Evolutionary conservation across 2,113 vertebrate species (phyloP), one percentile per base, ranked within the genome.

Genomic region (Neoarius graeffei): DNA sequence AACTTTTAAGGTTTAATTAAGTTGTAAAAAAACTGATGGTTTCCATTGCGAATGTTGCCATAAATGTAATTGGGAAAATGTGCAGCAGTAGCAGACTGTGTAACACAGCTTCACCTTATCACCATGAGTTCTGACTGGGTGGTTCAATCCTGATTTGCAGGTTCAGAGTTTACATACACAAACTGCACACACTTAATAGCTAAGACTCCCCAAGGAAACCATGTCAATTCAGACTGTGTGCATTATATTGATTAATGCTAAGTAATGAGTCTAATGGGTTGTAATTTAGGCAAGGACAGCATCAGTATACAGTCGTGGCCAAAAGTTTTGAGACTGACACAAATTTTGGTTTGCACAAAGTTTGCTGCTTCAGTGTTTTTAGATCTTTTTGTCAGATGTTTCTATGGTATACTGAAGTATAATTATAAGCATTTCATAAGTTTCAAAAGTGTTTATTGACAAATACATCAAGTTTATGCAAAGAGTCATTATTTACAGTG

Each of bases 1-100:
- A 89, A 89, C 76, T 82, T 86, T 89, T 87, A 82, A 81, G 85
- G 81, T 89, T 86, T 90, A 83, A 88, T 85, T 84, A 87, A 85
- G 50, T 67, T 87, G 82, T n/a, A 30, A 88, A 35, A 84, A 87
- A 90, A 90, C 59, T 5, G 54, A 89, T 81, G 50, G 23, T 85
- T 90, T 86, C 27, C 62, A 82, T 88, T 87, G 17, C 30, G 13
- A 88, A 64, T 79, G 57, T 84, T 54, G 67, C 64, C 76, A 60
- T 87, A 84, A 50, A 83, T 66, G 42, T 71, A 67, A 59, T 48
- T 56, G 83, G 35, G 30, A 50, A 82, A 85, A 19, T 30, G 81
- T 84, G 52, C 87, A 56, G 59, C 62, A 82, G 73, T 69, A 73
- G 50, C 7, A 50, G 82, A 25, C 48, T 56, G 60, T 56, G 35